These are phyloP conservation scores for Ptychochromis oligacanthus DNA, from an alignment of 2,113 vertebrate genomes.

Conservation along the genomic window DNA sequence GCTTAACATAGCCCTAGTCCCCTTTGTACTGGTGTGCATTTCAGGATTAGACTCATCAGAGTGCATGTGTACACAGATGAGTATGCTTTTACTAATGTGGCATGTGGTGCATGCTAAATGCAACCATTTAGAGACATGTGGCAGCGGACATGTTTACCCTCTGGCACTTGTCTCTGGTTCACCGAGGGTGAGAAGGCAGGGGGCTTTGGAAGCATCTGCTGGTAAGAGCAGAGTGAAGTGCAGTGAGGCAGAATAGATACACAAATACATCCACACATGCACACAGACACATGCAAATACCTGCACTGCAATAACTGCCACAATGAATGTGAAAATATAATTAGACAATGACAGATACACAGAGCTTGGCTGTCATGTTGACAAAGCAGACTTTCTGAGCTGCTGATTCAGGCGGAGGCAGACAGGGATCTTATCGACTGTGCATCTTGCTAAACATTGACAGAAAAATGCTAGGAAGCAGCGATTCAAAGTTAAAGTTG, in stretches of 20 bases:
- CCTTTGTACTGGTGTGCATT: conserved; percentile 62
- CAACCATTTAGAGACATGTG: conserved; percentile 55
- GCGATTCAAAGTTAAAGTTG: conserved; percentile 11
- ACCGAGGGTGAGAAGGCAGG: conserved; percentile 51
- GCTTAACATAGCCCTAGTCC: conserved; percentile 62
- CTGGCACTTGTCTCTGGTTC: conserved; percentile 70
- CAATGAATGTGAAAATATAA: conserved; percentile 27
- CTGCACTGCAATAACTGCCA: conserved; percentile 31
- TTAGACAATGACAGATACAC: conserved; percentile 23
- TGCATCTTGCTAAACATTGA: not conserved
- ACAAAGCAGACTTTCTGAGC: conserved; percentile 52
- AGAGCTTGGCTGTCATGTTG: conserved; percentile 60
- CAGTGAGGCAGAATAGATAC: conserved; percentile 52
- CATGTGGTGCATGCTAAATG: conserved; percentile 69
- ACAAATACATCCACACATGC: conserved; percentile 19
- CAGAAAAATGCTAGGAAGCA: not conserved
- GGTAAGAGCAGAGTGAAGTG: conserved; percentile 19
- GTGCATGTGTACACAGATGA: conserved; percentile 53
- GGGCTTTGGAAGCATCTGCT: conserved; percentile 47
- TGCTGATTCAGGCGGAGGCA: conserved; percentile 29
- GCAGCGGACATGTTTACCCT: conserved; percentile 69
- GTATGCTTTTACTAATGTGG: conserved; percentile 43
- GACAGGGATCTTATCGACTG: conserved; percentile 7
- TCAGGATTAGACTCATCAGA: conserved; percentile 67
- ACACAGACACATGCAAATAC: conserved; percentile 32